Percentiles rank a stretch among this genome's conserved stretches.
These are phyloP conservation scores for Ormyrus pomaceus DNA, from an alignment of 2,888 invertebrate species.

Conservation along the genomic window DNA sequence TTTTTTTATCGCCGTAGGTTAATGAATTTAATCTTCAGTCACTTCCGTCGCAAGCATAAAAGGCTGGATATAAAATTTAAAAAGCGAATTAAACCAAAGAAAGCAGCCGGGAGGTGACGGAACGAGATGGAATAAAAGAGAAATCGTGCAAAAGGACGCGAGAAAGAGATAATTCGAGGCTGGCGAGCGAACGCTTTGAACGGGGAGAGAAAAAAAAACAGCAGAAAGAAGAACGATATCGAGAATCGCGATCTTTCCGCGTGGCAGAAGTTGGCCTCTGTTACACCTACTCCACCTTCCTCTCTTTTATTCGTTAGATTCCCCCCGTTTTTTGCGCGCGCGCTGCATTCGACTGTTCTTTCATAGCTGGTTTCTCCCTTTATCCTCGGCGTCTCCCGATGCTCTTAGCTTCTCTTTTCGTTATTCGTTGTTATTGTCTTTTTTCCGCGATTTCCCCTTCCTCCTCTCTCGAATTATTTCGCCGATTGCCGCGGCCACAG, in stretches of 20 bases:
- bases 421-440: constrained; percentile 45
- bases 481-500: no score
- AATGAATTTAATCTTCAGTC: no score
- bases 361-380: constrained; percentile 7
- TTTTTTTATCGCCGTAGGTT: no score
- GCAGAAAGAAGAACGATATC: constrained; percentile 36
- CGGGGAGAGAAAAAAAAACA: background rate
- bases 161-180: constrained; percentile 7
- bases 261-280: constrained; percentile 22
- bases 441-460: constrained; percentile 6
- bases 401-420: constrained; percentile 8
- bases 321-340: background rate
- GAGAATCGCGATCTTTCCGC: constrained; percentile 55
- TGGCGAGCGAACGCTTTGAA: background rate
- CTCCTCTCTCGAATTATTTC: background rate
- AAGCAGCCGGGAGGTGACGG: no score
- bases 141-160: background rate
- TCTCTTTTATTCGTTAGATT: background rate
- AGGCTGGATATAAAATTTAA: no score
- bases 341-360: constrained; percentile 27
- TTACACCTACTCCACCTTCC: constrained; percentile 10
- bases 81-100: no score
- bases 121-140: background rate
- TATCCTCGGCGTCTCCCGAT: background rate
- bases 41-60: no score